These are phyloP conservation scores for Porites lobata DNA, from an alignment of 92 coral and sea anemone genomes.

Conservation along the genomic window DNA sequence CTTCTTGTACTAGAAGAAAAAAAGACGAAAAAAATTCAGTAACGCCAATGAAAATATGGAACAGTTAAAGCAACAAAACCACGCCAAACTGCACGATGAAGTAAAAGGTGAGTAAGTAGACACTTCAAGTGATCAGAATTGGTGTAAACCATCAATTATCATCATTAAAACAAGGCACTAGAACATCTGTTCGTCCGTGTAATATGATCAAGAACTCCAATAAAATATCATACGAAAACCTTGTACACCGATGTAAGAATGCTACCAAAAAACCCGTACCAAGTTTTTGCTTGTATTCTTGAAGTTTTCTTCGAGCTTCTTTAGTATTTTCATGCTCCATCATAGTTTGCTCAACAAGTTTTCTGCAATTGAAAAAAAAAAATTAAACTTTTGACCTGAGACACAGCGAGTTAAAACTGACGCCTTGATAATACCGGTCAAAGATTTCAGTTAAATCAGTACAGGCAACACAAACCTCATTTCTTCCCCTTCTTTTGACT, in stretches of 20 bases:
- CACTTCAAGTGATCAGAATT: too few relatives aligned
- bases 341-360: constrained; percentile 95
- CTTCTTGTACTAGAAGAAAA: constrained; percentile 84
- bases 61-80: not conserved
- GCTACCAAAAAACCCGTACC: constrained; percentile 50
- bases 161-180: too few relatives aligned
- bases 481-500: constrained; percentile 85
- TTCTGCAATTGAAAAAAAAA: constrained; percentile 51
- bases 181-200: too few relatives aligned
- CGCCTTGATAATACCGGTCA: not conserved
- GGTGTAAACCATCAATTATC: too few relatives aligned
- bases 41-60: too few relatives aligned
- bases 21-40: not conserved
- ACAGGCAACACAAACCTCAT: constrained; percentile 80
- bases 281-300: constrained; percentile 92
- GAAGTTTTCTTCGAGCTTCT: constrained; percentile 90
- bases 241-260: too few relatives aligned
- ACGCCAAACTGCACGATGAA: too few relatives aligned
- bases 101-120: too few relatives aligned
- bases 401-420: not conserved
- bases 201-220: too few relatives aligned
- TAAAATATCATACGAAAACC: too few relatives aligned
- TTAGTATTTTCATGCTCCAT: constrained; percentile 91
- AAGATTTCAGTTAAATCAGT: not conserved
- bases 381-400: not conserved